Evolutionary conservation across 2,113 vertebrate species (phyloP), one percentile per base, ranked within the genome.

Genomic region (Pica pica): DNA sequence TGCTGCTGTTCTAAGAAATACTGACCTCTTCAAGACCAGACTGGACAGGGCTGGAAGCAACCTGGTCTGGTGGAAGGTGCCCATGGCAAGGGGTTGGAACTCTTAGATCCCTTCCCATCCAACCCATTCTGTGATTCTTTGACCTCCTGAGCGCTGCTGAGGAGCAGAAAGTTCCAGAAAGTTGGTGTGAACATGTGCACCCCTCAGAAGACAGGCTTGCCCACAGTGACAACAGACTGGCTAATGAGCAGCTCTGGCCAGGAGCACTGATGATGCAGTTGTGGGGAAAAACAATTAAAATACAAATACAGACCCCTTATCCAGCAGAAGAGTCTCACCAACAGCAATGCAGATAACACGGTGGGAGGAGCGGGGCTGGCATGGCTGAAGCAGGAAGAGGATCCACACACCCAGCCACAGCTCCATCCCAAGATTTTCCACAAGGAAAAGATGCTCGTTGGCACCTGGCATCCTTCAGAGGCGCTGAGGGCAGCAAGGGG

Each of bases 281-380:
- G 44, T 6, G 20, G 4, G 7, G 7, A 6, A 8, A 50, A 53
- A 6, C 7, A 67, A 42, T 7, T 13, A 64, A 84, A 74, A 22
- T 9, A n/a, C 8, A 70, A 33, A 19, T 13, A 22, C 13, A 3
- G 0, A 1, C 7, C 19, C 30, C 21, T 33, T 11, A 17, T 30
- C 17, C 52, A 56, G 19, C 5, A 30, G 28, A 16, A 68, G 13
- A 26, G 5, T 11, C 42, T 65, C 24, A 1, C 41, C 64, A 88
- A 31, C 41, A 89, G 37, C 28, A 28, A 14, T 65, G 7, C 18
- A 65, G 52, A 28, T 39, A n/a, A 61, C 16, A 11, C 61, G 59
- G 33, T 41, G 57, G 49, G 46, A 91, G 63, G 24, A 87, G 50
- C 12, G 49, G 35, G 30, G 7, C 24, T 90, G 75, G n/a, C 19